phyloP scores from a whole-genome alignment of 2,113 vertebrate genomes.

The Nyctibius bracteatus region DNA sequence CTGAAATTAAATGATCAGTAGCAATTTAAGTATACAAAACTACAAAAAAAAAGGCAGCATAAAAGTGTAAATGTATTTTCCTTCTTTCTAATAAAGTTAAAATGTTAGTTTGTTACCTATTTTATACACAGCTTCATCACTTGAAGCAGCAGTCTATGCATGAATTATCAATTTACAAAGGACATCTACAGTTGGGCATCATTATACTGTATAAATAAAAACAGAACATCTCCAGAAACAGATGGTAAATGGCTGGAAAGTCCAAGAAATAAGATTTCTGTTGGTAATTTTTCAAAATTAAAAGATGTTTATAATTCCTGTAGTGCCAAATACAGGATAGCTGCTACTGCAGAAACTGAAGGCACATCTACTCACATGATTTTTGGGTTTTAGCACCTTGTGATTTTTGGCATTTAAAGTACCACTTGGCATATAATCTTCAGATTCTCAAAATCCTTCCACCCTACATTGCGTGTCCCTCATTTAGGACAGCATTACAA shows the following conservation, averaged over 20 bases:
- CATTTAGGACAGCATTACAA: not conserved
- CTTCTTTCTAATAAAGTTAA: not conserved
- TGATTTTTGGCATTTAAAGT: not conserved
- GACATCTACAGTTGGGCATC: not conserved
- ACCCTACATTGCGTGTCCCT: accelerated
- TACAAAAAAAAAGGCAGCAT: not conserved
- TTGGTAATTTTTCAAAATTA: not conserved
- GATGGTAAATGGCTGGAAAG: conserved; percentile 9
- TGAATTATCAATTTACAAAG: conserved; percentile 12
- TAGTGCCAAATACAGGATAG: not conserved
- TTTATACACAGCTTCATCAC: not conserved
- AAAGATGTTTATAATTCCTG: not conserved
- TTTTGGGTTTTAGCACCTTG: not conserved
- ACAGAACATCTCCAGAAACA: not conserved
- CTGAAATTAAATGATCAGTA: not conserved
- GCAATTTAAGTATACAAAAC: not conserved
- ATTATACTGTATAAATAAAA: not conserved
- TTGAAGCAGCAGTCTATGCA: not conserved
- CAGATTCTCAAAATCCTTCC: not conserved
- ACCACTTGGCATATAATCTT: not conserved
- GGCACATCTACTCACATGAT: not conserved
- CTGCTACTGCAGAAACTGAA: not conserved
- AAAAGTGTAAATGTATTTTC: not conserved
- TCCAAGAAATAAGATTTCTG: conserved; percentile 17
- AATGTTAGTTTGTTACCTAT: not conserved